These are phyloP conservation scores for Penaeus monodon DNA, from an alignment of 2,888 invertebrate genomes.

Conservation along the genomic window DNA sequence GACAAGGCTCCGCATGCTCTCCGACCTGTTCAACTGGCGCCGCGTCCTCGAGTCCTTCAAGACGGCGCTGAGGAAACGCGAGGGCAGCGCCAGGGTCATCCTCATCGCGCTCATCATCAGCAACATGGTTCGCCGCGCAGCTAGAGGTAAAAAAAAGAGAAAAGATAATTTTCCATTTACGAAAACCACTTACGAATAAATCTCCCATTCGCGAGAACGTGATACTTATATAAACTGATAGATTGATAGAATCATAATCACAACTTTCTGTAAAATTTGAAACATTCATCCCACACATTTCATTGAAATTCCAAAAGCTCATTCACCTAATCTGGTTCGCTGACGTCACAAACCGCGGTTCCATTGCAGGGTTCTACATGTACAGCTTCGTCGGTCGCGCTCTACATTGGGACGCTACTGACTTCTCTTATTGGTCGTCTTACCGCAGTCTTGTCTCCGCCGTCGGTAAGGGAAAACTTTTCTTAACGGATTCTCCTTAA, in stretches of 20 bases:
- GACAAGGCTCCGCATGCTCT: constrained; percentile 17
- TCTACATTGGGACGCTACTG: constrained; percentile 29
- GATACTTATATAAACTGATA: too few relatives aligned
- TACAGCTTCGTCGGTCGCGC: constrained; percentile 32
- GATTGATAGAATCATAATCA: too few relatives aligned
- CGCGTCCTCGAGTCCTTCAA: constrained; percentile 83
- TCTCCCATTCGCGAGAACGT: too few relatives aligned
- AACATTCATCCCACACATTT: too few relatives aligned
- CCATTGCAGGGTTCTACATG: constrained; percentile 43
- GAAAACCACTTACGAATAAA: too few relatives aligned
- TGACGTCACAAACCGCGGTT: background rate
- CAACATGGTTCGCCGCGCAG: constrained; percentile 43
- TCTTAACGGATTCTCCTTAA: background rate
- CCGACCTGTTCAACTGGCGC: constrained; percentile 72
- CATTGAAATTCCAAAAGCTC: too few relatives aligned
- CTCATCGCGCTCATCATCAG: constrained; percentile 54
- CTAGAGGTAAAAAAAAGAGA: constrained; percentile 29
- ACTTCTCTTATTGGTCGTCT: constrained; percentile 40
- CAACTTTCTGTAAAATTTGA: too few relatives aligned
- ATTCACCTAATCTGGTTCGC: too few relatives aligned
- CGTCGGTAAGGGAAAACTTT: constrained; percentile 12
- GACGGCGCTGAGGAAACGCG: constrained; percentile 84
- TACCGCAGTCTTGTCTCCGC: constrained; percentile 39
- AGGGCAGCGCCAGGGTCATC: constrained; percentile 69
- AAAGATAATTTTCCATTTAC: too few relatives aligned